phyloP scores from a whole-genome alignment of 2,113 vertebrate genomes.

The Hyaena hyaena region DNA sequence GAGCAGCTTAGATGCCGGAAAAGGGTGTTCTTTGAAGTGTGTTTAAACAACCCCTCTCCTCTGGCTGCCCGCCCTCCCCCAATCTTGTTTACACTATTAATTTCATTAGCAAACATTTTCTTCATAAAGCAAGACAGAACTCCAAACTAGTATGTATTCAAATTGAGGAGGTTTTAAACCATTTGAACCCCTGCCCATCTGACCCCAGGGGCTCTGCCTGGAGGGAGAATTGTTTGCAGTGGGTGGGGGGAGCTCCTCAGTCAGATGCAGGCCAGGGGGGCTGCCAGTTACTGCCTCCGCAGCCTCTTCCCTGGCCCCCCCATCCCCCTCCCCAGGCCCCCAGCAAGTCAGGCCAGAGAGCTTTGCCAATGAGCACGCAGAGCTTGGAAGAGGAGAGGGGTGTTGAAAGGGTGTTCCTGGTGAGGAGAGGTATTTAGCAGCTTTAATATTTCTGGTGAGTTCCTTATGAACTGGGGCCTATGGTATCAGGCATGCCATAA shows the following conservation, averaged over 20 bases:
- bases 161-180: neutral
- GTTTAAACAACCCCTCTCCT: conserved; percentile 71
- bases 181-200: neutral
- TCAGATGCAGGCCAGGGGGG: neutral
- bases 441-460: neutral
- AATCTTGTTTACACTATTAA: conserved; percentile 74
- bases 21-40: conserved; percentile 69
- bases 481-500: neutral
- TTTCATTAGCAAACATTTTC: conserved; percentile 71
- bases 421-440: neutral
- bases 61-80: conserved; percentile 51
- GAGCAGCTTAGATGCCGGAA: conserved; percentile 31
- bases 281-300: neutral
- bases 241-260: neutral
- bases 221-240: neutral
- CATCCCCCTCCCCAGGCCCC: neutral
- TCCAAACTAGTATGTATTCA: neutral
- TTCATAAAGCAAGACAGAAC: conserved; percentile 45
- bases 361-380: neutral
- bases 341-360: neutral
- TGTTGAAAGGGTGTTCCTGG: neutral
- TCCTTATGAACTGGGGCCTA: neutral
- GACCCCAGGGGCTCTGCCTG: neutral
- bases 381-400: neutral
- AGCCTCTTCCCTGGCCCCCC: neutral